Evolutionary conservation across 2,797 vertebrate genomes (phyloP).

Genomic region (Pelodytes ibericus): DNA sequence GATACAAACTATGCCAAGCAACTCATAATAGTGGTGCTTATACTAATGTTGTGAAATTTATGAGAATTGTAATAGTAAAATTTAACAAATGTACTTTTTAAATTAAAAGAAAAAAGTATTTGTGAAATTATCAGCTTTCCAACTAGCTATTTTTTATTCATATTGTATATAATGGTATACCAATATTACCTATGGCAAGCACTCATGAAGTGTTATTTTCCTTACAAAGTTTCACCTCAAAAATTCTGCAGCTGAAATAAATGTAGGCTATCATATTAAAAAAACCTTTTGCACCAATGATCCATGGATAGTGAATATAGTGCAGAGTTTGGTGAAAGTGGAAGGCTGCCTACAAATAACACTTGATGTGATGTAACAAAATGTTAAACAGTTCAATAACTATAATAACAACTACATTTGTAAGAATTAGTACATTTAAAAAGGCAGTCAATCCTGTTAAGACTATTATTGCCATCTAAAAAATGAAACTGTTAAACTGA

Average conservation of each 20-base stretch:
- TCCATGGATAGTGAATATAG: too few species aligned
- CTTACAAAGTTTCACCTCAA: neutral
- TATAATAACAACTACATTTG: too few species aligned
- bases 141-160: constrained; percentile 7
- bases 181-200: neutral
- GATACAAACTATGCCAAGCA: neutral
- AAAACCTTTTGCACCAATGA: too few species aligned
- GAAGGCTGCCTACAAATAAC: too few species aligned
- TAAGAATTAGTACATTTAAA: neutral
- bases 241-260: neutral
- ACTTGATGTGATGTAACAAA: too few species aligned
- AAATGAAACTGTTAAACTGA: too few species aligned
- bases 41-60: neutral
- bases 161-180: constrained; percentile 9
- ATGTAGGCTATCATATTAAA: neutral
- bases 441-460: constrained; percentile 32
- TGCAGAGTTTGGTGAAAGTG: too few species aligned
- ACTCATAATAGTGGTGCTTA: neutral
- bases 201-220: neutral
- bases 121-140: neutral
- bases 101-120: neutral
- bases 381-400: neutral
- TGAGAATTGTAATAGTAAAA: constrained; percentile 8
- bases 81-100: constrained; percentile 5
- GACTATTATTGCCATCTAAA: constrained; percentile 33